These are phyloP conservation scores for Frieseomelitta varia DNA, from an alignment of 1,140 invertebrate genomes.

Conservation along the genomic window DNA sequence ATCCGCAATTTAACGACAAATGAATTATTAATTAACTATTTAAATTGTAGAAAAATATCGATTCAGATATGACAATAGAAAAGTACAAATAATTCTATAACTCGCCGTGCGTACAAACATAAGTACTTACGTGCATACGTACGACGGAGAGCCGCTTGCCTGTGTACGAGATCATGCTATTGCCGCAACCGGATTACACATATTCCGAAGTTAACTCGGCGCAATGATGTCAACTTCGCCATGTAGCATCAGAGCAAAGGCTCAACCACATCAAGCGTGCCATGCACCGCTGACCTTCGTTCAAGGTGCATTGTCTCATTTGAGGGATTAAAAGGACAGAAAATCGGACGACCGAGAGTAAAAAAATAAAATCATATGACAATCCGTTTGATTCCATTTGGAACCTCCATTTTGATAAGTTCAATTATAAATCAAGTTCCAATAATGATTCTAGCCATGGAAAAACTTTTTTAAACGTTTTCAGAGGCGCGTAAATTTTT, in stretches of 20 bases:
- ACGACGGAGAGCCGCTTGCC: background rate
- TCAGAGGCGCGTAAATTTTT: too few relatives aligned
- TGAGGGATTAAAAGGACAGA: background rate
- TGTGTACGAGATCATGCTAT: background rate
- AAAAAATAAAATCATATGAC: too few relatives aligned
- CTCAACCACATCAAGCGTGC: constrained; percentile 7
- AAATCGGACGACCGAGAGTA: too few relatives aligned
- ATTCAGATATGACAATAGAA: background rate
- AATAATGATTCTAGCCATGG: too few relatives aligned
- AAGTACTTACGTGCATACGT: background rate
- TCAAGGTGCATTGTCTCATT: background rate
- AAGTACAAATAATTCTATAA: background rate
- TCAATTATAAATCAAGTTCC: too few relatives aligned
- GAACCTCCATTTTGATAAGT: too few relatives aligned
- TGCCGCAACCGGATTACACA: background rate
- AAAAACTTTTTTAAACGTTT: too few relatives aligned
- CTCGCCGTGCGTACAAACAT: background rate
- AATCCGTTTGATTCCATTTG: too few relatives aligned
- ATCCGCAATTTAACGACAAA: too few relatives aligned
- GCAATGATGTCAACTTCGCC: constrained; percentile 58
- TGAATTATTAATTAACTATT: background rate
- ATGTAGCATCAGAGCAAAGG: background rate
- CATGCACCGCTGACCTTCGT: background rate
- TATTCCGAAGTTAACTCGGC: constrained; percentile 12
- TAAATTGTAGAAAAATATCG: background rate